phyloP scores from a whole-genome alignment of 2,888 invertebrate species.

The Yponomeuta evonymella region DNA sequence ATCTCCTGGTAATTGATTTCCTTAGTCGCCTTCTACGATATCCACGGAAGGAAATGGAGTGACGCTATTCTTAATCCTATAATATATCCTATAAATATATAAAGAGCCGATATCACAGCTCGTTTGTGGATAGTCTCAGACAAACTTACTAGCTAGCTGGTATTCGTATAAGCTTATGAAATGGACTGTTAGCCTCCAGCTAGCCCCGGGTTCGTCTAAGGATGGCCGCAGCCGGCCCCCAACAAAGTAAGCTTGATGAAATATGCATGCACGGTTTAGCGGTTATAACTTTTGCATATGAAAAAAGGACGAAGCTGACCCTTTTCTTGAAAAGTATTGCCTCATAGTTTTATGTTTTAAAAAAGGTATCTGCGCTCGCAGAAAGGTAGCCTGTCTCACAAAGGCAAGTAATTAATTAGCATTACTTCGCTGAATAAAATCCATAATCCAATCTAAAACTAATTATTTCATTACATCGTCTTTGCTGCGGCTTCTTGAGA shows the following conservation, averaged over 20 bases:
- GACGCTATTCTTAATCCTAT: too few species aligned
- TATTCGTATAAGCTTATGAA: neutral
- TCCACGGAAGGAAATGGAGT: too few species aligned
- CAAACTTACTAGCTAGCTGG: neutral
- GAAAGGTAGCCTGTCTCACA: neutral
- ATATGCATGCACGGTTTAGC: neutral
- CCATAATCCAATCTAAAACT: neutral
- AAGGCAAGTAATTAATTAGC: neutral
- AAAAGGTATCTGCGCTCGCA: neutral
- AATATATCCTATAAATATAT: neutral
- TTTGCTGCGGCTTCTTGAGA: neutral
- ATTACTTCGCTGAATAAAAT: neutral
- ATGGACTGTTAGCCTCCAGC: neutral
- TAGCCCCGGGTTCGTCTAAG: neutral
- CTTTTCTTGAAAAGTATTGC: neutral
- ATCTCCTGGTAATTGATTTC: too few species aligned
- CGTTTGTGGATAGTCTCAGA: neutral
- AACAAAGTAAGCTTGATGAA: neutral
- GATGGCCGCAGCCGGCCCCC: neutral
- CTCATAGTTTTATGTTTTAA: neutral
- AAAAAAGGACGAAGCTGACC: neutral
- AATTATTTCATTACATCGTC: neutral
- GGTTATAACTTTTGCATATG: neutral
- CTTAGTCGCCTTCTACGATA: too few species aligned
- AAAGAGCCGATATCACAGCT: neutral